Percentiles rank a stretch among this genome's conserved stretches.
Evolutionary conservation across 2,888 invertebrate genomes (phyloP).

Genomic region (Ophion ventricosus): DNA sequence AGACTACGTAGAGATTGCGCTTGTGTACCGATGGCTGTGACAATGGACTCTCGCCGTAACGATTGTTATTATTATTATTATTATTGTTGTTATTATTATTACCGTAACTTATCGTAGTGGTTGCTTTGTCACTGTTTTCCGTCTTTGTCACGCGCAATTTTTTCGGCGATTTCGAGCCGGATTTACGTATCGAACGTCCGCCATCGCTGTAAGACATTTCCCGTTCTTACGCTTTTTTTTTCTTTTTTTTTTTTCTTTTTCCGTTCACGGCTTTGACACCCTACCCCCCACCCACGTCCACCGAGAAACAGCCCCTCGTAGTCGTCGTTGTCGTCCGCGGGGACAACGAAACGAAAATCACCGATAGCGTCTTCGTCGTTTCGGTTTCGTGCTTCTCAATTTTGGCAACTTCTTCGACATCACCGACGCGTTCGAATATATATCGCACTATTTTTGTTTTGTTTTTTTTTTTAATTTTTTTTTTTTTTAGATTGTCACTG

Average conservation of each 20-base stretch:
- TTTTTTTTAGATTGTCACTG: constrained; percentile 9
- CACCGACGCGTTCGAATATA: constrained; percentile 28
- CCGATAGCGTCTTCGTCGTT: constrained; percentile 40
- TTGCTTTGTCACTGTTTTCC: constrained; percentile 80
- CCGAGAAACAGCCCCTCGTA: constrained; percentile 17
- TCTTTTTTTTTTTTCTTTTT: too few relatives aligned
- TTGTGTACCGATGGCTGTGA: constrained; percentile 91
- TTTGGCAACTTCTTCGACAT: constrained; percentile 48
- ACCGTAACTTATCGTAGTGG: constrained; percentile 79
- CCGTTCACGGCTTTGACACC: background rate
- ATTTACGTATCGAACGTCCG: constrained; percentile 83
- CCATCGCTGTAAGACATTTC: constrained; percentile 83
- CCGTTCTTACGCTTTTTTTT: constrained; percentile 63
- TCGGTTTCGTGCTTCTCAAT: constrained; percentile 37
- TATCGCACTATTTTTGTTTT: constrained; percentile 3
- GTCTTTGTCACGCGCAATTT: constrained; percentile 82
- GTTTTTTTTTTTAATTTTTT: background rate
- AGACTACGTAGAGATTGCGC: constrained; percentile 94
- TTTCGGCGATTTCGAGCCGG: constrained; percentile 83
- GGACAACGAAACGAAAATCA: constrained; percentile 14
- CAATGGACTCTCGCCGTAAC: constrained; percentile 82
- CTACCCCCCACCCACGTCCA: too few relatives aligned
- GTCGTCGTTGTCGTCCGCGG: background rate
- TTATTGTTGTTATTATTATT: constrained; percentile 76
- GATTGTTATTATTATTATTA: constrained; percentile 77